phyloP scores from a whole-genome alignment of 1,140 invertebrate species.

The Nymphalis io region DNA sequence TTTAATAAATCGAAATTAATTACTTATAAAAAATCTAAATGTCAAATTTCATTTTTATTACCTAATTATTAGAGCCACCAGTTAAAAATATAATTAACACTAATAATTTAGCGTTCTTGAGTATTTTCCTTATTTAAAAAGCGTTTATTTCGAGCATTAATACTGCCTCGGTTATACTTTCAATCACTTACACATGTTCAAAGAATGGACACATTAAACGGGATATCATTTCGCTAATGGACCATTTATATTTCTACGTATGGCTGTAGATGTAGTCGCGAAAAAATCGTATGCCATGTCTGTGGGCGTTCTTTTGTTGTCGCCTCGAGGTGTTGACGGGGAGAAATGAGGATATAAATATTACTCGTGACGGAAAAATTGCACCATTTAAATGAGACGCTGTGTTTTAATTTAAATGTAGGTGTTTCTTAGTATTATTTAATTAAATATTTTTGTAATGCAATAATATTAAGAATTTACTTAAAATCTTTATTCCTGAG shows the following conservation, averaged over 20 bases:
- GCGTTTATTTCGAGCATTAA: too few relatives aligned
- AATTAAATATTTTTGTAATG: slow-evolving; percentile 1
- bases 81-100: too few relatives aligned
- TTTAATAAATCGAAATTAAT: too few relatives aligned
- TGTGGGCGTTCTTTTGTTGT: slow-evolving; percentile 19
- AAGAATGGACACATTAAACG: slow-evolving; percentile 1
- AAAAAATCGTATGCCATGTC: slow-evolving; percentile 13
- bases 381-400: slow-evolving; percentile 18
- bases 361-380: slow-evolving; percentile 21
- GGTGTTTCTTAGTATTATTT: slow-evolving; percentile 3
- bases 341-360: slow-evolving; percentile 32
- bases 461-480: neutral
- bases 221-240: slow-evolving; percentile 34
- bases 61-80: too few relatives aligned
- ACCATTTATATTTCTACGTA: slow-evolving; percentile 29
- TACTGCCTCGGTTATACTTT: too few relatives aligned
- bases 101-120: too few relatives aligned
- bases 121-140: too few relatives aligned
- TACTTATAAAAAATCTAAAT: too few relatives aligned
- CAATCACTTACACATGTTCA: neutral
- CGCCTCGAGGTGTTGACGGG: slow-evolving; percentile 23
- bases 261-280: slow-evolving; percentile 21
- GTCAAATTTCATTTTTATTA: too few relatives aligned
- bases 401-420: slow-evolving; percentile 3
- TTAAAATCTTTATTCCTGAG: neutral